Percentiles rank a stretch among this genome's conserved stretches.
Conservation (phyloP, 2,113 vertebrate genomes). For the Podiceps cristatus region DNA sequence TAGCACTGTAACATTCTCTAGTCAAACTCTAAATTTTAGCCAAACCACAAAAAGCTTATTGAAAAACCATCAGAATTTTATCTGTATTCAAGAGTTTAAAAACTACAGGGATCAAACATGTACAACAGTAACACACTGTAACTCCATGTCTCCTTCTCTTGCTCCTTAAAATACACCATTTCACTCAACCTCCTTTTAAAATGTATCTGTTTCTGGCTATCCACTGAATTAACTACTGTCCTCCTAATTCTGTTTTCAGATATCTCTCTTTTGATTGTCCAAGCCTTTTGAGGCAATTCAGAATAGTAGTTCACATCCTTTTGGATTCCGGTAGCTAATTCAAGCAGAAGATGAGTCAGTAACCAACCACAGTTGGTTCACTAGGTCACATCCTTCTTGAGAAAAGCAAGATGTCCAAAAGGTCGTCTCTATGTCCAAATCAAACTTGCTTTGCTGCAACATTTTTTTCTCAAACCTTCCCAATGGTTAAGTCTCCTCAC, state of each 20-base stretch:
- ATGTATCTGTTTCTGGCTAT: neutral
- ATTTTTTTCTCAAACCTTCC: neutral
- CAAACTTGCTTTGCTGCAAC: neutral
- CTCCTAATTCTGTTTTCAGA: neutral
- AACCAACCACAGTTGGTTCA: neutral
- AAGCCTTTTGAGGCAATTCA: neutral
- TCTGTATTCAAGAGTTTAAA: neutral
- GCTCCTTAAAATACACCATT: neutral
- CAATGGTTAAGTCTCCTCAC: neutral
- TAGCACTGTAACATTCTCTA: neutral
- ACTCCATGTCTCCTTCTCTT: neutral
- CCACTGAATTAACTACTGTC: neutral
- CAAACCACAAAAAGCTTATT: accelerated
- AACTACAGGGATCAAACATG: neutral
- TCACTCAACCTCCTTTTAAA: neutral
- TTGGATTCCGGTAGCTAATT: neutral
- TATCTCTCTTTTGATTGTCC: neutral
- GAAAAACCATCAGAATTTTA: neutral
- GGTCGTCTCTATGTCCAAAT: neutral
- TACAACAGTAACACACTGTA: neutral
- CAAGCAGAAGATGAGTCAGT: neutral
- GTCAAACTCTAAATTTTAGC: neutral
- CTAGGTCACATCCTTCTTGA: neutral
- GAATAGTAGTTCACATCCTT: neutral
- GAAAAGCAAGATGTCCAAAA: neutral